phyloP scores from a whole-genome alignment of 2,797 vertebrate genomes.

The Peromyscus attwateri region DNA sequence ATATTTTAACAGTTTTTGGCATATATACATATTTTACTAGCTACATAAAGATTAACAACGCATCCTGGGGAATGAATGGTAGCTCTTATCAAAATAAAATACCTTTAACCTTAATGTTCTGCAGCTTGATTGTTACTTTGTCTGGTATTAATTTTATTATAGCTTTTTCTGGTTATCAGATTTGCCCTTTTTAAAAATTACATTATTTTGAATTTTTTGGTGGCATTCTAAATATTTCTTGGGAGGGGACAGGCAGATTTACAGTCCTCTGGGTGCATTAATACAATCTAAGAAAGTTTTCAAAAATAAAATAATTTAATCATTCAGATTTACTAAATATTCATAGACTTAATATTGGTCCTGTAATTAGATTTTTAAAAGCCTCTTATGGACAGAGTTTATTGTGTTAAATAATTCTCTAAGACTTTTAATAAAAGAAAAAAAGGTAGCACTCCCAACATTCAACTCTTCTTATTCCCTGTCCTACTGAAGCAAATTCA shows the following conservation, averaged over 20 bases:
- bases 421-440: not conserved
- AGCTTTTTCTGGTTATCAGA: not conserved
- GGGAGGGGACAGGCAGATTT: not conserved
- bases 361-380: not conserved
- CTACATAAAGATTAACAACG: not conserved
- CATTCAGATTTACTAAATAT: constrained; percentile 46
- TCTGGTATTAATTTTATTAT: constrained; percentile 36
- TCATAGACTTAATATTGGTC: not conserved
- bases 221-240: not conserved
- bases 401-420: not conserved
- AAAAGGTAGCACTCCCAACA: not conserved
- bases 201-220: constrained; percentile 23
- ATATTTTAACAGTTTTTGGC: constrained; percentile 1
- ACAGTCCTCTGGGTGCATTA: not conserved
- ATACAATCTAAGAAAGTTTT: not conserved
- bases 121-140: constrained; percentile 15
- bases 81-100: constrained; percentile 20
- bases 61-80: not conserved
- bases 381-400: not conserved
- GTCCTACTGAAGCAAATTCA: constrained; percentile 39
- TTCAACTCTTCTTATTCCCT: constrained; percentile 12
- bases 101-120: constrained; percentile 37
- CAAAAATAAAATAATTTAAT: constrained; percentile 3
- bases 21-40: not conserved
- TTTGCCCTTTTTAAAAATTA: constrained; percentile 1